Base-by-base conservation (phyloP, 2,113 vertebrate genomes). In the Tretioscincus oriximinensis region DNA sequence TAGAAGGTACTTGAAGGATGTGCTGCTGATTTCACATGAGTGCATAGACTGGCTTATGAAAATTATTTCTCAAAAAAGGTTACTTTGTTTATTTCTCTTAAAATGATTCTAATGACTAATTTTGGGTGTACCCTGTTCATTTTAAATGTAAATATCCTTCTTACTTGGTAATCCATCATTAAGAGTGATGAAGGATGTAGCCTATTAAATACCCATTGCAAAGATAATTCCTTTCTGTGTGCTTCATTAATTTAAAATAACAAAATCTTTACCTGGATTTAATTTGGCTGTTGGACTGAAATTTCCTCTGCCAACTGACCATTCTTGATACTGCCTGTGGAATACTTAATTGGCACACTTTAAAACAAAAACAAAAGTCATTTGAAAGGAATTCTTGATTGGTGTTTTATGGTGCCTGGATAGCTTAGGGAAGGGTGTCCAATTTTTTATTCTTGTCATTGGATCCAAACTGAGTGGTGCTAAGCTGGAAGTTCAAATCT, bases 401-500 rank as follows among this genome's bases (percentile, higher is more conserved):
- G 4, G 11, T 49, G 14, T 21, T 4, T 18, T 18, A 60, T 4
- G 9, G 14, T 63, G 77, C 18, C 58, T 69, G 60, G 41, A 47
- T 22, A 29, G 35, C 26, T 71, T 31, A 63, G 35, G n/a, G 28
- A 58, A 79, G 45, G 10, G 65, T 65, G 63, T 65, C 7, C 12
- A 26, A n/a, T 66, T 58, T 18, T 58, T 58, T 21, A 73, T 16
- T n/a, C 1, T 58, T 54, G n/a, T 20, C 45, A 22, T 21, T 12
- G 35, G 10, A 41, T 41, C 9, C 28, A 26, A 71, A 28, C 31
- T 24, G 65, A 7, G 10, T 24, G 2, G 7, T 11, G 22, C 7
- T 22, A 84, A 80, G 80, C 76, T 29, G 4, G 0, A 5, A 80
- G 31, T 76, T 89, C 1, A 90, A 41, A 73, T 71, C 51, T 85